A percentile compares a stretch with the other conserved stretches of the same genome.
phyloP scores from a whole-genome alignment of 2,888 invertebrate genomes.

The Cataglyphis rosenhaueri region DNA sequence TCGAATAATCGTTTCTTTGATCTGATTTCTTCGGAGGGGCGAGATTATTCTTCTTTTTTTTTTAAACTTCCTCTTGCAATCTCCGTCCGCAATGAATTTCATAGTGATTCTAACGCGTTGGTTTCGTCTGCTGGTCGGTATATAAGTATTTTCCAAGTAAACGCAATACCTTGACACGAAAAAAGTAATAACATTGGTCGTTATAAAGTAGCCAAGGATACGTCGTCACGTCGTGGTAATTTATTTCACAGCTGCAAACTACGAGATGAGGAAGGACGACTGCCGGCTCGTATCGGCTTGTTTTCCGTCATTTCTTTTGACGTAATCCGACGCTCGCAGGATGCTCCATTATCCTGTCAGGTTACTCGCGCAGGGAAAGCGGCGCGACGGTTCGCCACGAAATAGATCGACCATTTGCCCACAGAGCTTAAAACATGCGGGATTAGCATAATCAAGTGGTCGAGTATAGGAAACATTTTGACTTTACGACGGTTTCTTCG shows the following conservation, averaged over 20 bases:
- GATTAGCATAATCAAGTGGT: constrained; percentile 75
- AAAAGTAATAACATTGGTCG: neutral
- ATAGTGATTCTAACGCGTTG: constrained; percentile 11
- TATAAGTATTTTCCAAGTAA: neutral
- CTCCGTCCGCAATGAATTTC: constrained; percentile 34
- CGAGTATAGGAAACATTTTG: constrained; percentile 69
- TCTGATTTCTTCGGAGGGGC: constrained; percentile 63
- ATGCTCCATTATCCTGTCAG: constrained; percentile 77
- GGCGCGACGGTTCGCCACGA: constrained; percentile 67
- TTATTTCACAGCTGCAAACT: constrained; percentile 22
- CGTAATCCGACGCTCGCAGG: constrained; percentile 74
- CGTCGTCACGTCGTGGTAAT: constrained; percentile 27
- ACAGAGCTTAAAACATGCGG: constrained; percentile 72
- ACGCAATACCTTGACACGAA: neutral
- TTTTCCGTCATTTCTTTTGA: constrained; percentile 71
- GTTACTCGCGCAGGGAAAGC: constrained; percentile 72
- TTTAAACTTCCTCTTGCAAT: constrained; percentile 55
- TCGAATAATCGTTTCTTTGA: constrained; percentile 61
- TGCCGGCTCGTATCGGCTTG: constrained; percentile 51
- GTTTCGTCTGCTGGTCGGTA: neutral
- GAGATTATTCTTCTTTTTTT: constrained; percentile 50
- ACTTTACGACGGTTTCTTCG: constrained; percentile 45
- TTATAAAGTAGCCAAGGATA: neutral
- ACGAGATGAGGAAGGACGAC: neutral
- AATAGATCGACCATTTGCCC: constrained; percentile 70